Evolutionary conservation across 2,888 invertebrate genomes (phyloP), one percentile per base, ranked within the genome.

Genomic region (Drosophila koepferae): DNA sequence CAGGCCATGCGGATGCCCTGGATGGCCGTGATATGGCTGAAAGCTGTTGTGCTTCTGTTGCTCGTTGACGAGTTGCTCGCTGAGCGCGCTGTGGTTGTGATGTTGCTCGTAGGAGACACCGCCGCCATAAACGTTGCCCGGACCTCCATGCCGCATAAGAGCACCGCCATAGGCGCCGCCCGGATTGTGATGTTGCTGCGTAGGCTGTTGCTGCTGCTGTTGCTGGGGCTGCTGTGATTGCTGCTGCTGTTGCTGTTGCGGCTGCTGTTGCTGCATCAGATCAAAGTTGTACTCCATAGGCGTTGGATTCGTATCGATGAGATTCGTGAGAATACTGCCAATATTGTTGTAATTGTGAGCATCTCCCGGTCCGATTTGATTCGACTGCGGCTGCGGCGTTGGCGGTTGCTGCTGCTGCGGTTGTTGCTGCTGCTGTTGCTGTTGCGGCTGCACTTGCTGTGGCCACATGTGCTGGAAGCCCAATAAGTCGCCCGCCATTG

Each of bases 381-480:
- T 82, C 6, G 72, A 68, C 74, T 86, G 85, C 14, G 65, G 71
- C 56, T 70, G 79, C 23, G 67, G 63, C 59, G 79, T 74, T 38
- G 84, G 67, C 20, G 81, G 78, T 62, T 90, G 90, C 36, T 74
- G 84, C 12, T 81, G 87, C 38, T 75, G 84, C 6, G 78, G 87
- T 10, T 81, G 86, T 14, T 82, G 86, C 55, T 87, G 83, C n/a
- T 89, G 91, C 36, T 85, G 87, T 9, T 82, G 83, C 23, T 89
- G 91, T 46, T 85, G 70, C 44, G 82, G 85, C 38, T 84, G 89
- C 44, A 44, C 44, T 51, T 91, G 92, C 59, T 91, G 91, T 82
- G 92, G 91, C 93, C 93, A 93, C 89, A 93, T 92, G 59, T 92
- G 92, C 89, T 93, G 93, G 86, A 93, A 93, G 79, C 90, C 91